phyloP scores from a whole-genome alignment of 1,140 invertebrate species.

The Helicorthomorpha holstii region DNA sequence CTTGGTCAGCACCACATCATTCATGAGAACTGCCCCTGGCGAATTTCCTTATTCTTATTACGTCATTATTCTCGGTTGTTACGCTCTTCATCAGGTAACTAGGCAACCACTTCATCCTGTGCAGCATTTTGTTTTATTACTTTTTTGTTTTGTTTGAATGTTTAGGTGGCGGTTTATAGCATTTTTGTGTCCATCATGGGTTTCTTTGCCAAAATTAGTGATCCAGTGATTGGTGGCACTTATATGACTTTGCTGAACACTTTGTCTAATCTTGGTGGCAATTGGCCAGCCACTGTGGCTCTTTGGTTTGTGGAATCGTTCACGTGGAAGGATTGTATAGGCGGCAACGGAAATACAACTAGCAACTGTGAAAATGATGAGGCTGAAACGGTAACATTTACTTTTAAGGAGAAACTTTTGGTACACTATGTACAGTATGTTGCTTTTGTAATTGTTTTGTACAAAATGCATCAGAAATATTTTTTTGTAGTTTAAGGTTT shows the following conservation, averaged over 20 bases:
- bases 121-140: not conserved
- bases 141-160: slow-evolving; percentile 5
- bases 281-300: slow-evolving; percentile 86
- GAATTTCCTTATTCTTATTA: slow-evolving; percentile 65
- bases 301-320: slow-evolving; percentile 82
- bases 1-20: slow-evolving; percentile 70
- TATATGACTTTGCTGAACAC: slow-evolving; percentile 99
- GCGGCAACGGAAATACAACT: too few relatives aligned
- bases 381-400: too few relatives aligned
- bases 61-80: slow-evolving; percentile 51
- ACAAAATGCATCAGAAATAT: too few relatives aligned
- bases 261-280: slow-evolving; percentile 85
- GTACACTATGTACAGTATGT: too few relatives aligned
- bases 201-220: slow-evolving; percentile 60
- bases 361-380: too few relatives aligned
- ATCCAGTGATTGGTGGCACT: slow-evolving; percentile 87
- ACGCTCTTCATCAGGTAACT: slow-evolving; percentile 76
- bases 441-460: too few relatives aligned
- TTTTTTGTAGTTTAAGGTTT: too few relatives aligned
- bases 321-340: slow-evolving; percentile 53
- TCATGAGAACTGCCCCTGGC: slow-evolving; percentile 39
- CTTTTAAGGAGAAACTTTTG: too few relatives aligned
- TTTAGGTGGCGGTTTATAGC: slow-evolving; percentile 44
- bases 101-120: not conserved
- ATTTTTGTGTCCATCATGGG: slow-evolving; percentile 71